Evolutionary conservation across 2,888 invertebrate species (phyloP).

Genomic region (Achlya flavicornis): DNA sequence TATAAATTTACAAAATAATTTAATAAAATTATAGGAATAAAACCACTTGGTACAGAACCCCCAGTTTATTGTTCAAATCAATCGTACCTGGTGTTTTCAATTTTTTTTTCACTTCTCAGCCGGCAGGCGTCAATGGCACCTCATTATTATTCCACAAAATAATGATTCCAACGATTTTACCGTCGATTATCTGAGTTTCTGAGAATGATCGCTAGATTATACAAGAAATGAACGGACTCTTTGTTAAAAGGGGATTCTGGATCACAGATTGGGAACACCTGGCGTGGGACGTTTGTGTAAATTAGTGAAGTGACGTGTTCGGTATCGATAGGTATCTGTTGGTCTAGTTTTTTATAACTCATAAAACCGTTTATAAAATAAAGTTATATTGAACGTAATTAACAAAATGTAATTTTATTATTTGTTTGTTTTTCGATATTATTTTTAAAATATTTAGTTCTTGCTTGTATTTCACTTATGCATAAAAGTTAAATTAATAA

Average conservation of each 20-base stretch:
- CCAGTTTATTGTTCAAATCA: neutral
- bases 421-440: too few relatives aligned
- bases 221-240: slow-evolving; percentile 49
- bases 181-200: slow-evolving; percentile 66
- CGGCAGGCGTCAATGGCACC: slow-evolving; percentile 62
- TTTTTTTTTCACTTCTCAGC: slow-evolving; percentile 16
- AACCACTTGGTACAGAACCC: neutral
- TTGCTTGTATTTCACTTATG: too few relatives aligned
- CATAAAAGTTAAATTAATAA: too few relatives aligned
- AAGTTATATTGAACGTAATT: too few relatives aligned
- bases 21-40: too few relatives aligned
- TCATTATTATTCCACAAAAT: slow-evolving; percentile 74
- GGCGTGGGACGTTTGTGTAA: slow-evolving; percentile 50
- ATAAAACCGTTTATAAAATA: neutral
- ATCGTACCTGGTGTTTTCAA: neutral
- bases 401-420: too few relatives aligned
- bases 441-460: too few relatives aligned
- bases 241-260: slow-evolving; percentile 52
- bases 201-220: slow-evolving; percentile 63
- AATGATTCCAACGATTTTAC: slow-evolving; percentile 65
- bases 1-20: too few relatives aligned
- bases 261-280: slow-evolving; percentile 61
- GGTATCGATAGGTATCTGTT: neutral
- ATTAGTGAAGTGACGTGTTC: slow-evolving; percentile 39
- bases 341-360: neutral